These are phyloP conservation scores for Scaptomyza hsui DNA, from an alignment of 1,140 invertebrate species.

Conservation along the genomic window DNA sequence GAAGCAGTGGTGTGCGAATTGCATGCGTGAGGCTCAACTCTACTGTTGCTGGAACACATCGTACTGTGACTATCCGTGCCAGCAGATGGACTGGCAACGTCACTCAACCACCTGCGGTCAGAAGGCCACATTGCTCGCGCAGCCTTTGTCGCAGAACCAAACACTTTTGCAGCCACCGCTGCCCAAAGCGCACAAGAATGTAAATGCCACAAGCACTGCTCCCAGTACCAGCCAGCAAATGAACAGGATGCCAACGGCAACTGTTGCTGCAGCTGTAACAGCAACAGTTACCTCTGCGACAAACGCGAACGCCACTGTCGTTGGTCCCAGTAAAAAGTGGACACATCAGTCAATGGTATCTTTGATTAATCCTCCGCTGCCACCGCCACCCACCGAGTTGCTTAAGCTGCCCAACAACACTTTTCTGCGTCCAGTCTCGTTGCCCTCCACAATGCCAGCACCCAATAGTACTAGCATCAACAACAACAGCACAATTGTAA, in stretches of 20 bases:
- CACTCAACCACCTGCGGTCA: conserved; percentile 84
- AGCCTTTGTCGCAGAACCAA: not conserved
- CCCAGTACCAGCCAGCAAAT: conserved; percentile 12
- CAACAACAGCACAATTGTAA: conserved; percentile 27
- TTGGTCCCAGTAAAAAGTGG: conserved; percentile 41
- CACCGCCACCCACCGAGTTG: conserved; percentile 46
- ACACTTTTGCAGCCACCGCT: not conserved
- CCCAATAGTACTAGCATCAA: conserved; percentile 21
- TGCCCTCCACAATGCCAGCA: conserved; percentile 51
- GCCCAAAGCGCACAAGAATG: conserved; percentile 11
- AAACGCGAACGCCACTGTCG: not conserved
- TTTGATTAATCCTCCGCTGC: conserved; percentile 22
- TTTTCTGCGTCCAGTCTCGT: conserved; percentile 49
- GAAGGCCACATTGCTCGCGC: conserved; percentile 15
- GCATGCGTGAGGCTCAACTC: conserved; percentile 93
- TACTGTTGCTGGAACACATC: conserved; percentile 98
- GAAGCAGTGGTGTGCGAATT: conserved; percentile 95
- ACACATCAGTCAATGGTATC: conserved; percentile 47
- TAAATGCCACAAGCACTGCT: not conserved
- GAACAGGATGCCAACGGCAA: not conserved
- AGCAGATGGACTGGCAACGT: conserved; percentile 88
- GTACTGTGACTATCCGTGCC: conserved; percentile 95
- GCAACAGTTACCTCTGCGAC: not conserved
- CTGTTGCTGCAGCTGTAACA: not conserved
- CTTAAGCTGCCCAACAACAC: conserved; percentile 65